A percentile compares a stretch with the other conserved stretches of the same genome.
Conservation (phyloP, 2,888 invertebrate species). For the Epirrita christyi region DNA sequence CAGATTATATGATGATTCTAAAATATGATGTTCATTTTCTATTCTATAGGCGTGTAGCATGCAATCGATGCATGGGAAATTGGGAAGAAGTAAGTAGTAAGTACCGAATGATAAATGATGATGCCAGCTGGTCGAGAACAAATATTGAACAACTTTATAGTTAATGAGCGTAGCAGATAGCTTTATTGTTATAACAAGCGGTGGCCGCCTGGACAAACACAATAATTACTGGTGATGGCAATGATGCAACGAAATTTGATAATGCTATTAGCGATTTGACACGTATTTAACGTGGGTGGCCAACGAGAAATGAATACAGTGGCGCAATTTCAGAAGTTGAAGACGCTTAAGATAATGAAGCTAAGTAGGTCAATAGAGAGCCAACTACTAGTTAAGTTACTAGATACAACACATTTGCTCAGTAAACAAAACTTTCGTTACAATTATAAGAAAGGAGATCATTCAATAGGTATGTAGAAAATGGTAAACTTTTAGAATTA, state of each 20-base stretch:
- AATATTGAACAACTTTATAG: slow-evolving; percentile 58
- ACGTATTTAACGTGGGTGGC: slow-evolving; percentile 77
- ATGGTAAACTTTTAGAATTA: neutral
- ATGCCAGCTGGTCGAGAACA: slow-evolving; percentile 44
- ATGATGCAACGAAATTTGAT: slow-evolving; percentile 82
- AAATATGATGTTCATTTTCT: slow-evolving; percentile 43
- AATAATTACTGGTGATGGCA: slow-evolving; percentile 64
- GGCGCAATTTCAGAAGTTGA: slow-evolving; percentile 63
- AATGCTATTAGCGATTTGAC: slow-evolving; percentile 78
- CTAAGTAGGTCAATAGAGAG: slow-evolving; percentile 60
- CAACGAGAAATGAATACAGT: slow-evolving; percentile 65
- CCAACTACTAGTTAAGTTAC: slow-evolving; percentile 48
- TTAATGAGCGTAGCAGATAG: slow-evolving; percentile 72
- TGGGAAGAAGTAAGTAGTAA: slow-evolving; percentile 3
- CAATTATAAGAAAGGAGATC: slow-evolving; percentile 8
- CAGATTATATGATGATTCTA: slow-evolving; percentile 65
- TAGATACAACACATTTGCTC: slow-evolving; percentile 37
- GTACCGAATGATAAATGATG: slow-evolving; percentile 39
- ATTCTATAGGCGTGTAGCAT: slow-evolving; percentile 29
- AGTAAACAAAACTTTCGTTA: slow-evolving; percentile 32
- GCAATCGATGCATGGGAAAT: slow-evolving; percentile 38
- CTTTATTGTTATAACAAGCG: slow-evolving; percentile 69
- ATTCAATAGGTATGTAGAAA: neutral
- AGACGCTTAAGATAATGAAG: slow-evolving; percentile 59
- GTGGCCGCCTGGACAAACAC: slow-evolving; percentile 64